Evolutionary conservation across 2,797 vertebrate species (phyloP).

Genomic region (Clamator glandarius): DNA sequence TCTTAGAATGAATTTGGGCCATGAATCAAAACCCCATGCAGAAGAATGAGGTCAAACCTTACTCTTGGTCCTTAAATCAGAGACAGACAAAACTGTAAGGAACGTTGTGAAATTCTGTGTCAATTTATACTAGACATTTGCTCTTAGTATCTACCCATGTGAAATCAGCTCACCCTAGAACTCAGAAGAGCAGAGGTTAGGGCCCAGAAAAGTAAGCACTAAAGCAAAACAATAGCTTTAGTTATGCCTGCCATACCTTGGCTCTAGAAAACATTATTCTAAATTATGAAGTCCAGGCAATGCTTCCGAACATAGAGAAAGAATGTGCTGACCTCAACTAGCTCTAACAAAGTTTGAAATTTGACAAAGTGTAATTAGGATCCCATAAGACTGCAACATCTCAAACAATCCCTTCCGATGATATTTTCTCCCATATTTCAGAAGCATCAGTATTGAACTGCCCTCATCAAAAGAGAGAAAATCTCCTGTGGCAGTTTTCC

Average conservation of each 20-base stretch:
- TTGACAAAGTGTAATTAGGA: not conserved
- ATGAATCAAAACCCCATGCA: not conserved
- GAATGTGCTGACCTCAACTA: not conserved
- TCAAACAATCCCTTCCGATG: not conserved
- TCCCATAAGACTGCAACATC: rapidly evolving
- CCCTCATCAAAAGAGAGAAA: not conserved
- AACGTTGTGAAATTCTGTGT: not conserved
- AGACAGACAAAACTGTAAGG: not conserved
- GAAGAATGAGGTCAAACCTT: not conserved
- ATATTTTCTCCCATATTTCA: not conserved
- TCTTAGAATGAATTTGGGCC: not conserved
- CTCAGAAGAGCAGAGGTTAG: not conserved
- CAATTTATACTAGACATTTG: not conserved
- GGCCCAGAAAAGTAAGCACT: not conserved
- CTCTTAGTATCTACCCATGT: not conserved
- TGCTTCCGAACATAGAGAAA: not conserved
- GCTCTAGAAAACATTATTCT: not conserved
- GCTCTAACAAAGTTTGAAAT: not conserved
- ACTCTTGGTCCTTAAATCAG: not conserved
- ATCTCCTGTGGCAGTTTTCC: not conserved
- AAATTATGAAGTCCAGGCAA: not conserved
- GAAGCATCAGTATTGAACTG: not conserved
- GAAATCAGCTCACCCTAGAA: not conserved
- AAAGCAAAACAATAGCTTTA: not conserved
- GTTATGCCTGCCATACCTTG: not conserved